Base-by-base conservation (phyloP, 2,113 vertebrate genomes). In the Rhinolophus sinicus region DNA sequence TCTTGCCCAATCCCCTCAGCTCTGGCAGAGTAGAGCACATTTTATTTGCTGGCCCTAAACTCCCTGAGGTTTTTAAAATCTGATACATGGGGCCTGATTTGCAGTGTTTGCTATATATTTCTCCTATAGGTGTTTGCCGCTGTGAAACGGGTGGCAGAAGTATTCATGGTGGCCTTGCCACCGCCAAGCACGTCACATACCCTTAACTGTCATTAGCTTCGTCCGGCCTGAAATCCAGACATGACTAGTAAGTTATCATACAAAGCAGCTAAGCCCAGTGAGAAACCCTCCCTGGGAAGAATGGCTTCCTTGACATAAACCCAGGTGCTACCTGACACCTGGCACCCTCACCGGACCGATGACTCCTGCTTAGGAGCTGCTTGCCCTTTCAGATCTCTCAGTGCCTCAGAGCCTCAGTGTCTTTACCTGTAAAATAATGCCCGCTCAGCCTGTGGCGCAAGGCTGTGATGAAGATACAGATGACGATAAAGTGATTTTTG, bases 1-100 rank as follows among this genome's bases (percentile, higher is more conserved):
- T 96, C 97, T 98, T 95, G 98, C 93, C 98, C 97, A 93, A 47
- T 94, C 96, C 97, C 92, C 94, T 97, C 88, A 33, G 87, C n/a
- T 73, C 86, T 82, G 94, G 92, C 92, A 92, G 97, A 97, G 77
- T 9, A 44, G 87, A 95, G 95, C 93, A 84, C 93, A 83, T 98
- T 97, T 95, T 96, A 94, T 95, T 92, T 97, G 94, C 96, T 89
- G 65, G 60, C 82, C 86, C 69, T 90, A 38, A 81, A 85, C 94
- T 97, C 96, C 88, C 84, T 3, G 12, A 9, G 93, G 94, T 77
- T 93, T 93, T 94, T 80, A 18, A 90, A 81, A 81, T 52, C 87
- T 16, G 58, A 75, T 9, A 16, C 56, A 6, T 1, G 6, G 44
- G 7, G 44, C 60, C 90, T 40, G n/a, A 3, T 67, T 72, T n/a